Evolutionary conservation across 2,888 invertebrate genomes (phyloP).

Genomic region (Amphimallon solstitiale): DNA sequence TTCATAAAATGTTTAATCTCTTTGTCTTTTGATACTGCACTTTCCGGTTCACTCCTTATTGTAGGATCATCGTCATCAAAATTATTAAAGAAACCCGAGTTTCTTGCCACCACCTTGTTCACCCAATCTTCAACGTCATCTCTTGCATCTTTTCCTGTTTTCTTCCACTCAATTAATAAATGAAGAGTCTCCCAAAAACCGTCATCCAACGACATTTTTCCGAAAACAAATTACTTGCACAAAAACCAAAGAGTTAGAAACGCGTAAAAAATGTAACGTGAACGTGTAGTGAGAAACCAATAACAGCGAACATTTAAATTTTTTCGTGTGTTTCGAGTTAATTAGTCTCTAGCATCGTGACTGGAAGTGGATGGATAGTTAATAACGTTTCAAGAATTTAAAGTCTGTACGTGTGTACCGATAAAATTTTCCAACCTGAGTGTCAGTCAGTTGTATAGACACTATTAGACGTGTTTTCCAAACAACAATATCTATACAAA

Average conservation of each 20-base stretch:
- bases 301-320: constrained; percentile 1
- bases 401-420: neutral
- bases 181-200: constrained; percentile 74
- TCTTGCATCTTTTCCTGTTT: constrained; percentile 62
- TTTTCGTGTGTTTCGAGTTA: constrained; percentile 6
- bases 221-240: too few relatives aligned
- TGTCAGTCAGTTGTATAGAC: constrained; percentile 9
- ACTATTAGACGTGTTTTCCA: constrained; percentile 1
- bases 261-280: neutral
- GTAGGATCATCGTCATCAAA: constrained; percentile 38
- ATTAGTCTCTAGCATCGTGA: constrained; percentile 5
- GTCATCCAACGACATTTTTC: constrained; percentile 45
- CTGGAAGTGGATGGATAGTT: constrained; percentile 1
- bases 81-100: constrained; percentile 33
- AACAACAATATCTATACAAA: constrained; percentile 2
- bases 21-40: constrained; percentile 38
- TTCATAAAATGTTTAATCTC: constrained; percentile 49
- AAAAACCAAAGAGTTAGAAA: too few relatives aligned
- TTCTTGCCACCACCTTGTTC: constrained; percentile 51
- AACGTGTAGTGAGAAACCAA: neutral
- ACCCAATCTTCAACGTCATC: constrained; percentile 58
- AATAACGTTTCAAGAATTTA: constrained; percentile 2
- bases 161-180: constrained; percentile 67
- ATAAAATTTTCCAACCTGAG: neutral
- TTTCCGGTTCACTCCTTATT: constrained; percentile 13